phyloP scores from a whole-genome alignment of 2,113 vertebrate species.

The Calyptomena viridis region DNA sequence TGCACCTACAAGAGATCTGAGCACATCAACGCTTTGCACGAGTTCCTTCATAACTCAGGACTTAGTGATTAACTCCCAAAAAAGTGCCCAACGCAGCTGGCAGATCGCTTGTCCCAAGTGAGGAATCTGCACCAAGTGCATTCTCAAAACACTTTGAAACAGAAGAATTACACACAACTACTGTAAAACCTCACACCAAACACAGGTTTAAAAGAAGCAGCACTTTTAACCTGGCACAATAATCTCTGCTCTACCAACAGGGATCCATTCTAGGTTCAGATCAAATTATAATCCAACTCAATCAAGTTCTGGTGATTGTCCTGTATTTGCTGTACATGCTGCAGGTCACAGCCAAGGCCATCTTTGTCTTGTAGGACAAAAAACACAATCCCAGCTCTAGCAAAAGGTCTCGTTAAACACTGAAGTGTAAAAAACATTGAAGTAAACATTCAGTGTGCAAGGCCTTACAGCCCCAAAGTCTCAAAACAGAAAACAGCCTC shows the following conservation, averaged over 20 bases:
- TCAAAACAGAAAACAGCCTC: neutral
- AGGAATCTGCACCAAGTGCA: neutral
- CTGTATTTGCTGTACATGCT: neutral
- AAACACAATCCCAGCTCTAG: neutral
- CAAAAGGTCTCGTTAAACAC: neutral
- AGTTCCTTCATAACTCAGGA: neutral
- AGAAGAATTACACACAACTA: neutral
- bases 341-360: neutral
- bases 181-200: neutral
- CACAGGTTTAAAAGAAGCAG: neutral
- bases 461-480: neutral
- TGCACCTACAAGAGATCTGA: neutral
- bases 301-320: neutral
- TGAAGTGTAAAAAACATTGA: too few relatives aligned
- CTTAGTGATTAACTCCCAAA: neutral
- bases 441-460: neutral
- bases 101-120: rapidly evolving
- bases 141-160: neutral
- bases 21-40: neutral
- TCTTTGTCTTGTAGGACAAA: neutral
- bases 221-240: neutral
- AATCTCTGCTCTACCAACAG: neutral
- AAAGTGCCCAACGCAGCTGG: neutral
- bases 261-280: neutral
- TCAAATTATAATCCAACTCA: neutral